A percentile compares a stretch with the other conserved stretches of the same genome.
Evolutionary conservation across 2,797 vertebrate genomes (phyloP).

Genomic region (Sternotherus odoratus): DNA sequence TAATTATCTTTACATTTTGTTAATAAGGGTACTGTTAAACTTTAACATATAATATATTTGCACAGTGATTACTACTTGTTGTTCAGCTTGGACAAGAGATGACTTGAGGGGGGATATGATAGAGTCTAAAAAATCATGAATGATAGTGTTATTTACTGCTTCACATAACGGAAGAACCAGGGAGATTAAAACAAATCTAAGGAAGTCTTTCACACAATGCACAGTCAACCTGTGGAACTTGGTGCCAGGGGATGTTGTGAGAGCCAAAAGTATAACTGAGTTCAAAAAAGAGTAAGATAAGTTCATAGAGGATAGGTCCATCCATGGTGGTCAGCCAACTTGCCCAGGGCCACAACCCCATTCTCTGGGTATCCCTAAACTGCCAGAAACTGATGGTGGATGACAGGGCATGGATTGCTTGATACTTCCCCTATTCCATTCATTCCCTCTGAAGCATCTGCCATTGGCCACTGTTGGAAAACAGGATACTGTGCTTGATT

Average conservation of each 20-base stretch:
- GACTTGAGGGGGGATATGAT: background rate
- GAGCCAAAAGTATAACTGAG: background rate
- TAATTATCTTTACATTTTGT: background rate
- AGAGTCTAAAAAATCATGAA: background rate
- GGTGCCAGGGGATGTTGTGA: background rate
- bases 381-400: background rate
- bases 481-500: background rate
- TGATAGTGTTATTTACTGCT: background rate
- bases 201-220: background rate
- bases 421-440: background rate
- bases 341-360: background rate
- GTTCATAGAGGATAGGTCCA: background rate
- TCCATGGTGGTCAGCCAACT: background rate
- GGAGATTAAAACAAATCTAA: background rate
- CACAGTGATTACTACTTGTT: background rate
- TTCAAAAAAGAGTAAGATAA: background rate
- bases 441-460: background rate
- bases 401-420: background rate
- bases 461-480: background rate
- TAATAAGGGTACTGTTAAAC: background rate
- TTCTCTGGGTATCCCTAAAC: background rate
- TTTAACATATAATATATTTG: background rate
- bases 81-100: background rate
- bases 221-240: background rate
- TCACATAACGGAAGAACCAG: background rate